phyloP scores from a whole-genome alignment of 2,888 invertebrate species.

The Meloe dianella region DNA sequence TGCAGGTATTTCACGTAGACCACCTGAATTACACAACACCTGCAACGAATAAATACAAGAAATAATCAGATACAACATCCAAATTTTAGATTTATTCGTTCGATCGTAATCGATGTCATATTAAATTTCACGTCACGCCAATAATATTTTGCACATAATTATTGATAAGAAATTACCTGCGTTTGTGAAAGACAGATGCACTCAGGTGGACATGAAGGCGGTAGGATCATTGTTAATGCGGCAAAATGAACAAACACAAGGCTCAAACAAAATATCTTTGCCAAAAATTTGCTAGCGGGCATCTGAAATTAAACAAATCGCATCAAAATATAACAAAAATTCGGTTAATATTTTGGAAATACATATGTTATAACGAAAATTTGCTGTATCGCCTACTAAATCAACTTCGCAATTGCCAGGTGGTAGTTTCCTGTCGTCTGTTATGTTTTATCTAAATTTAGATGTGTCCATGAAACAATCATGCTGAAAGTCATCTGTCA shows the following conservation, averaged over 20 bases:
- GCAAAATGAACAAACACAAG: conserved; percentile 52
- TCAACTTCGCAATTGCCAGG: neutral
- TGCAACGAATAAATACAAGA: conserved; percentile 59
- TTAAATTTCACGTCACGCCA: conserved; percentile 11
- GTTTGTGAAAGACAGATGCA: conserved; percentile 87
- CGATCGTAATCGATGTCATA: neutral
- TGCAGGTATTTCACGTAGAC: conserved; percentile 79
- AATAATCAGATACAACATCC: neutral
- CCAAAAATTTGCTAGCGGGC: conserved; percentile 49
- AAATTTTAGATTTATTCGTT: neutral
- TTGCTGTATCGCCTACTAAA: neutral
- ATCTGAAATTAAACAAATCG: conserved; percentile 54
- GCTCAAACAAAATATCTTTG: conserved; percentile 49
- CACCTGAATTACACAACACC: conserved; percentile 89
- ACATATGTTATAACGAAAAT: neutral
- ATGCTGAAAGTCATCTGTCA: conserved; percentile 24
- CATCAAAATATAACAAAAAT: conserved; percentile 14
- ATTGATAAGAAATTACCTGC: conserved; percentile 66
- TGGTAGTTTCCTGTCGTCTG: neutral
- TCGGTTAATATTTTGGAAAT: neutral
- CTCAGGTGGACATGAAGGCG: conserved; percentile 76
- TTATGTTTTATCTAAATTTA: neutral
- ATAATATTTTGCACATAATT: neutral
- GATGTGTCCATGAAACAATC: conserved; percentile 11
- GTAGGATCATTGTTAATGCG: conserved; percentile 54